phyloP scores from a whole-genome alignment of 2,888 invertebrate species.

The Biston betularia region DNA sequence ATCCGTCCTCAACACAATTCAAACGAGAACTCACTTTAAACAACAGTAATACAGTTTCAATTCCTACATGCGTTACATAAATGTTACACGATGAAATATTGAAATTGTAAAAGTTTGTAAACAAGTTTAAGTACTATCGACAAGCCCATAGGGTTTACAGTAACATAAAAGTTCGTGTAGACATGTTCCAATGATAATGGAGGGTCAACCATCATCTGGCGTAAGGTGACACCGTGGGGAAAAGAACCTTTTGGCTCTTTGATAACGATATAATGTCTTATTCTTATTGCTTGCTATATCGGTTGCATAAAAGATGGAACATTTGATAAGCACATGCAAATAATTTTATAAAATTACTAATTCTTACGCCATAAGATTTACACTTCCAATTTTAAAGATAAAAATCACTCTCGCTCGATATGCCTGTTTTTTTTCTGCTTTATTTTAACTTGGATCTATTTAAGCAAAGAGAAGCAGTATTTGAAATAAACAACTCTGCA shows the following conservation, averaged over 20 bases:
- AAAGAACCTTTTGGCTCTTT: slow-evolving; percentile 63
- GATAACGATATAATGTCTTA: slow-evolving; percentile 25
- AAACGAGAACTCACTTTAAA: slow-evolving; percentile 51
- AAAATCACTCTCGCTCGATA: not conserved
- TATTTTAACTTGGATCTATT: not conserved
- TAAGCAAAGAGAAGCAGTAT: not conserved
- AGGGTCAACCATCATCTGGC: slow-evolving; percentile 78
- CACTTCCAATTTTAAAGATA: slow-evolving; percentile 2
- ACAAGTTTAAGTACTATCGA: slow-evolving; percentile 46
- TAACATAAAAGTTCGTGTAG: slow-evolving; percentile 37
- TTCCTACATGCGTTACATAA: slow-evolving; percentile 35
- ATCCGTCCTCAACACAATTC: slow-evolving; percentile 54
- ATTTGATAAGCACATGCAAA: slow-evolving; percentile 16
- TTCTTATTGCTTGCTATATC: slow-evolving; percentile 16
- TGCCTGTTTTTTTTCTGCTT: not conserved
- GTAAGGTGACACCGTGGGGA: slow-evolving; percentile 82
- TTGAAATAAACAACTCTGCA: not conserved
- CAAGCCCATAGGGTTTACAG: slow-evolving; percentile 44
- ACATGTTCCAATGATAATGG: slow-evolving; percentile 62
- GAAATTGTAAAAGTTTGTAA: slow-evolving; percentile 36
- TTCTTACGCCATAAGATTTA: not conserved
- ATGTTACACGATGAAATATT: slow-evolving; percentile 42
- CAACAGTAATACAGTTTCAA: slow-evolving; percentile 41
- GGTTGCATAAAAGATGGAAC: slow-evolving; percentile 15
- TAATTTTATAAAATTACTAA: slow-evolving; percentile 7